Base-by-base conservation (phyloP, 2,888 invertebrate genomes). In the Lasioglossum morio region DNA sequence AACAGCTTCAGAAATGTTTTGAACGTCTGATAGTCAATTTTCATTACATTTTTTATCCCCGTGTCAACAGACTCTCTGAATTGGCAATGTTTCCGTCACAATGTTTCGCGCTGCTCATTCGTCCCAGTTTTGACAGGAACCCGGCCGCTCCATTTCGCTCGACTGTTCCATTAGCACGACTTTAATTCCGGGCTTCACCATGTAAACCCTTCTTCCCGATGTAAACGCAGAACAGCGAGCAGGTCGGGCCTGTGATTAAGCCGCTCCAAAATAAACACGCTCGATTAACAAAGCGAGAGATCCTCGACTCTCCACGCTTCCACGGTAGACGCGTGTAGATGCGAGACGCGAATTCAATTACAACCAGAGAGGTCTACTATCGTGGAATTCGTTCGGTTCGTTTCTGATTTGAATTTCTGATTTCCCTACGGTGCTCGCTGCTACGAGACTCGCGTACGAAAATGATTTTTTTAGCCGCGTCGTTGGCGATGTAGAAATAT, bases 271-370 rank as follows among this genome's bases (percentile, higher is more conserved):
- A 30, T 60, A 60, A 60, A 60, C 60, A 27, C 27, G 60, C n/a
- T 27, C 60, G 60, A 60, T 60, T 60, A 60, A 60, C 60, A 30
- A 60, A 60, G 27, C 60, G 57, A 27, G 60, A 60, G 27, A 27
- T 27, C 27, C 60, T 2, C 4, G 27, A 27, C n/a, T 12, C n/a
- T n/a, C 57, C 12, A 27, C 5, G n/a, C 12, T n/a, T 27, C 7
- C 60, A 10, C 4, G 27, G 16, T 53, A 60, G 60, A 27, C 60
- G 60, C 60, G 60, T n/a, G 60, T 53, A 53, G 53, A 60, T 60
- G 60, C 16, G n/a, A 27, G 16, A 60, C 60, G 60, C 27, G 60
- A 60, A 60, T 60, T 60, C 60, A 60, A 60, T 60, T 60, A 60
- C 27, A 14, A 60, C 60, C 60, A 14, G 27, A 27, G 27, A 14